phyloP scores from a whole-genome alignment of 2,888 invertebrate genomes.

The Amblyjoppa proteus region DNA sequence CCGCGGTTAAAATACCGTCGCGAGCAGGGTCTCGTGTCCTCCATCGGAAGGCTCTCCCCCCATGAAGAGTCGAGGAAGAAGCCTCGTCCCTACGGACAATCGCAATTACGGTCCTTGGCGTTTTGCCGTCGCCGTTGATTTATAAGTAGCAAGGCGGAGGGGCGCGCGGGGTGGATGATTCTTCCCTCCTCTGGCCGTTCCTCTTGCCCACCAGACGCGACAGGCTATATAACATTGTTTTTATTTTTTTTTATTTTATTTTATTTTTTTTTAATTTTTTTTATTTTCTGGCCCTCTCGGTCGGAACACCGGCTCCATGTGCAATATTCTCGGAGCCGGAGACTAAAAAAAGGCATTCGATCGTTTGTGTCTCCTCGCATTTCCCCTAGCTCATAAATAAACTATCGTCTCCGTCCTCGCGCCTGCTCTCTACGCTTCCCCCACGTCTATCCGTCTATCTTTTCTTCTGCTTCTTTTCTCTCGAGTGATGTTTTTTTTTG shows the following conservation, averaged over 20 bases:
- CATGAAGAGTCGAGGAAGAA: neutral
- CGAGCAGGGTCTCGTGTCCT: neutral
- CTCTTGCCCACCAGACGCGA: constrained; percentile 47
- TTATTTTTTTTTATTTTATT: constrained; percentile 20
- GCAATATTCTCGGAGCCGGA: constrained; percentile 30
- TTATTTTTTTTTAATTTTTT: constrained; percentile 31
- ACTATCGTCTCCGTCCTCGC: constrained; percentile 54
- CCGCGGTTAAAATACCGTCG: neutral
- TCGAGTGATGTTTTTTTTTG: constrained; percentile 28
- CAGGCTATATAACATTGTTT: constrained; percentile 32
- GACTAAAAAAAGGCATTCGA: constrained; percentile 10
- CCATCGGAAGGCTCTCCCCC: neutral
- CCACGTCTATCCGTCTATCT: constrained; percentile 42
- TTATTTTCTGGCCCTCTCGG: neutral
- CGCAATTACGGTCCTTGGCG: constrained; percentile 75
- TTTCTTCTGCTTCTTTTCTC: constrained; percentile 61
- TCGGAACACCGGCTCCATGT: constrained; percentile 15
- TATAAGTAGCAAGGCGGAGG: constrained; percentile 72
- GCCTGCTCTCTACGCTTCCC: constrained; percentile 18
- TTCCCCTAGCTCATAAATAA: constrained; percentile 64
- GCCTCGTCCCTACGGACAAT: constrained; percentile 73
- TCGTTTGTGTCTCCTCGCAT: constrained; percentile 36
- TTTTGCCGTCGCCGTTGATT: constrained; percentile 75
- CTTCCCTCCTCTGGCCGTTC: constrained; percentile 70
- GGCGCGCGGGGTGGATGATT: constrained; percentile 1